phyloP scores from a whole-genome alignment of 2,113 vertebrate genomes.

The Pelusios castaneus region DNA sequence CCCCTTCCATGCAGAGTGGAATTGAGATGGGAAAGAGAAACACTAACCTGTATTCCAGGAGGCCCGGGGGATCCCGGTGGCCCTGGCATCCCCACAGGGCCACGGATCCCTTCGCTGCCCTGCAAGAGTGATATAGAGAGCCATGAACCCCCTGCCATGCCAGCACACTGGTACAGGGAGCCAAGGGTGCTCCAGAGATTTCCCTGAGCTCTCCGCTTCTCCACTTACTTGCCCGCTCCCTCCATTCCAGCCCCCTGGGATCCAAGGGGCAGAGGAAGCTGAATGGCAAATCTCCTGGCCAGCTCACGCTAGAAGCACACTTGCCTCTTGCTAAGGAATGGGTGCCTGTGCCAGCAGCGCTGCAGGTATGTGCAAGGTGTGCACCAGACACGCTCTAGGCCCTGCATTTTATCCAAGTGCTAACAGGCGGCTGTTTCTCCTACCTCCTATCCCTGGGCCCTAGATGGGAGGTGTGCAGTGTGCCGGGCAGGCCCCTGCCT shows the following conservation, averaged over 20 bases:
- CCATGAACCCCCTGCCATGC: fast-evolving
- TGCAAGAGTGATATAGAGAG: slow-evolving; percentile 53
- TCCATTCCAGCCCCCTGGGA: fast-evolving
- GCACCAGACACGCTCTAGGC: background rate
- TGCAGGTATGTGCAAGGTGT: background rate
- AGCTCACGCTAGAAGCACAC: background rate
- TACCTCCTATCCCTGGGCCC: background rate
- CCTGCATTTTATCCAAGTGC: background rate
- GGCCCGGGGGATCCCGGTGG: slow-evolving; percentile 85
- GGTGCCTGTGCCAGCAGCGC: background rate
- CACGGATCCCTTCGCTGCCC: slow-evolving; percentile 88
- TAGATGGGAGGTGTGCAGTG: background rate
- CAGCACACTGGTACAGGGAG: fast-evolving
- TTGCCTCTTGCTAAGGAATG: background rate
- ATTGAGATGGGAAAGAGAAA: background rate
- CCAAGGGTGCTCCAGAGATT: background rate
- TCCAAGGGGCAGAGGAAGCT: fast-evolving
- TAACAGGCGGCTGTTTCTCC: background rate
- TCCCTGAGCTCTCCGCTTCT: background rate
- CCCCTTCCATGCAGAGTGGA: background rate
- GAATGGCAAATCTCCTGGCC: background rate
- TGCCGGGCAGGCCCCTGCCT: background rate
- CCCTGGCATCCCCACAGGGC: slow-evolving; percentile 83
- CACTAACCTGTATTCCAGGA: slow-evolving; percentile 82
- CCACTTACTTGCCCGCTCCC: background rate